Evolutionary conservation across 2,888 invertebrate species (phyloP).

Genomic region (Trachelus tabidus): DNA sequence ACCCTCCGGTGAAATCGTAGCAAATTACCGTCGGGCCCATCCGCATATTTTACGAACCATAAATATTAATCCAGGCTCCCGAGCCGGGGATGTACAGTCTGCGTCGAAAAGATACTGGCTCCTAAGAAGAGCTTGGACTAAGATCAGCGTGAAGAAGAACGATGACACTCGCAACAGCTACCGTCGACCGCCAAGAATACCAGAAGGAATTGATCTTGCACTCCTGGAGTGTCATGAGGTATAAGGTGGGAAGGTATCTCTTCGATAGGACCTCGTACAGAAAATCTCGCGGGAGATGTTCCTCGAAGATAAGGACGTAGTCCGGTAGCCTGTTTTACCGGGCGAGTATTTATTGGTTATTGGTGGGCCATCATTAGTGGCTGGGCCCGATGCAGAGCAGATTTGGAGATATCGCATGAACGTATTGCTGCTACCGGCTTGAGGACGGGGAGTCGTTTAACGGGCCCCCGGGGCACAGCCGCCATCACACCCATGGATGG

Average conservation of each 20-base stretch:
- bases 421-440: constrained; percentile 48
- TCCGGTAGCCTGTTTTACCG: constrained; percentile 59
- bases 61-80: constrained; percentile 45
- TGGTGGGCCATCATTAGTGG: constrained; percentile 64
- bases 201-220: background rate
- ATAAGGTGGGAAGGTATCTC: constrained; percentile 25
- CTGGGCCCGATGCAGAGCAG: constrained; percentile 52
- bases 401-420: constrained; percentile 52
- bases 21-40: constrained; percentile 47
- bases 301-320: constrained; percentile 56
- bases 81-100: background rate
- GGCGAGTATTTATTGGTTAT: constrained; percentile 62
- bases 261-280: constrained; percentile 29
- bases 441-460: constrained; percentile 46
- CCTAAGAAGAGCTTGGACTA: background rate
- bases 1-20: constrained; percentile 50
- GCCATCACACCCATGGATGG: constrained; percentile 46
- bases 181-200: background rate
- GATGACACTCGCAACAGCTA: background rate
- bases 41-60: constrained; percentile 52
- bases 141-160: background rate
- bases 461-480: constrained; percentile 42
- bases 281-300: constrained; percentile 42
- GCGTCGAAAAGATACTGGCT: background rate
- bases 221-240: background rate